phyloP scores from a whole-genome alignment of 2,888 invertebrate species.

The Papilio elwesi region DNA sequence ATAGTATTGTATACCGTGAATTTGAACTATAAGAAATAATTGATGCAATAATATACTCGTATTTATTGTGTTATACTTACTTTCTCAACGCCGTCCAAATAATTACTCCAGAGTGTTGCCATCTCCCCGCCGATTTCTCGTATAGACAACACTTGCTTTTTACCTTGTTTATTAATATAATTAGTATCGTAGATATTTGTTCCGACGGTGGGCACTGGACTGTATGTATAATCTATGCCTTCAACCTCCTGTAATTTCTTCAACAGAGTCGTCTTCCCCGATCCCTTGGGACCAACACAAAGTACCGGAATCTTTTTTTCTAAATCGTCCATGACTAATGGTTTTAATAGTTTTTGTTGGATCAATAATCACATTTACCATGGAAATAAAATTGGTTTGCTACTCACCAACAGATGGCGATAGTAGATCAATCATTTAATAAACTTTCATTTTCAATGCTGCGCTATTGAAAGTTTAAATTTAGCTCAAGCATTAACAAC shows the following conservation, averaged over 20 bases:
- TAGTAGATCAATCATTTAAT: background rate
- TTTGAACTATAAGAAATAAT: too few relatives aligned
- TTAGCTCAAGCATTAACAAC: too few relatives aligned
- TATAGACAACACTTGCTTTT: conserved; percentile 83
- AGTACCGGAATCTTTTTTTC: conserved; percentile 79
- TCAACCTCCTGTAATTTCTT: conserved; percentile 89
- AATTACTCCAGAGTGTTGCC: conserved; percentile 92
- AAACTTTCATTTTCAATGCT: too few relatives aligned
- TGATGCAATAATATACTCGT: too few relatives aligned
- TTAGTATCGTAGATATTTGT: conserved; percentile 89
- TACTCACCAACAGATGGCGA: conserved; percentile 65
- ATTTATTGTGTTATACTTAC: conserved; percentile 49
- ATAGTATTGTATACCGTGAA: too few relatives aligned
- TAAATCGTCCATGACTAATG: conserved; percentile 65
- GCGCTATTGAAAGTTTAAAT: too few relatives aligned
- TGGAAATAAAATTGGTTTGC: conserved; percentile 49
- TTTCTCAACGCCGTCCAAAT: conserved; percentile 87
- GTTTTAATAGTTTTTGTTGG: conserved; percentile 45
- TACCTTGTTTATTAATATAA: conserved; percentile 77
- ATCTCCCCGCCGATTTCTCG: conserved; percentile 92
- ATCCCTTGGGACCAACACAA: conserved; percentile 91
- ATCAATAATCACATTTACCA: conserved; percentile 53
- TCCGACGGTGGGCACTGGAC: conserved; percentile 91
- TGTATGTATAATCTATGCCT: conserved; percentile 89
- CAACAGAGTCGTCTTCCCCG: conserved; percentile 92